These are phyloP conservation scores for Odontocerum albicorne DNA, from an alignment of 2,888 invertebrate species.

Conservation along the genomic window DNA sequence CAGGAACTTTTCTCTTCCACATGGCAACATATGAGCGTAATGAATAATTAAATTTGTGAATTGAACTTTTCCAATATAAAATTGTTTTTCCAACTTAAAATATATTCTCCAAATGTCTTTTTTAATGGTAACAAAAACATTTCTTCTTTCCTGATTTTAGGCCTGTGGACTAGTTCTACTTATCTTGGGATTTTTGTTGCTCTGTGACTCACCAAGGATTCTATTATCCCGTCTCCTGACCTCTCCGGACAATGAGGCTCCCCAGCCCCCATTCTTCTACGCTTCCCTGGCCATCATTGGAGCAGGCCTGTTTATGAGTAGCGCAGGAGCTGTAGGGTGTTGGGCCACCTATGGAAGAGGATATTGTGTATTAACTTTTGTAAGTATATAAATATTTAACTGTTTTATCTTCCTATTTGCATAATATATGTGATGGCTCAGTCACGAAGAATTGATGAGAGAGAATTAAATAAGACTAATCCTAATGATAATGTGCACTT, in stretches of 20 bases:
- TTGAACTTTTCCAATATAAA: too few species aligned
- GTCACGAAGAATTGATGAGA: too few species aligned
- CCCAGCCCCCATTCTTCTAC: slow-evolving; percentile 77
- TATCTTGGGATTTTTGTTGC: slow-evolving; percentile 70
- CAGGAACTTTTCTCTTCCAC: too few species aligned
- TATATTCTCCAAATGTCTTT: too few species aligned
- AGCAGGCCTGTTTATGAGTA: slow-evolving; percentile 68
- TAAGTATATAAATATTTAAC: slow-evolving; percentile 48
- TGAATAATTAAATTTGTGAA: too few species aligned
- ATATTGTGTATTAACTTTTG: slow-evolving; percentile 70
- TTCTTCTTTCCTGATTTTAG: slow-evolving; percentile 55
- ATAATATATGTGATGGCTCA: too few species aligned
- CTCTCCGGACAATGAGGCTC: slow-evolving; percentile 60
- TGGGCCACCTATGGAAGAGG: slow-evolving; percentile 80
- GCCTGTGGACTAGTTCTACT: slow-evolving; percentile 72
- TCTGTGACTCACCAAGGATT: slow-evolving; percentile 71
- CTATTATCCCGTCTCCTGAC: slow-evolving; percentile 72
- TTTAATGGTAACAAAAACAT: too few species aligned
- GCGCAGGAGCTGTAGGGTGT: slow-evolving; percentile 74
- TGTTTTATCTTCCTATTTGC: too few species aligned
- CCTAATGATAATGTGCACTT: too few species aligned
- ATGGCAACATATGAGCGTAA: too few species aligned
- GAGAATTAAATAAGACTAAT: too few species aligned
- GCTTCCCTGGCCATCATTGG: slow-evolving; percentile 69
- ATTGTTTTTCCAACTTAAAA: too few species aligned